A percentile compares a stretch with the other conserved stretches of the same genome.
phyloP scores from a whole-genome alignment of 1,140 invertebrate species.

The Atopsyche davidsoni region DNA sequence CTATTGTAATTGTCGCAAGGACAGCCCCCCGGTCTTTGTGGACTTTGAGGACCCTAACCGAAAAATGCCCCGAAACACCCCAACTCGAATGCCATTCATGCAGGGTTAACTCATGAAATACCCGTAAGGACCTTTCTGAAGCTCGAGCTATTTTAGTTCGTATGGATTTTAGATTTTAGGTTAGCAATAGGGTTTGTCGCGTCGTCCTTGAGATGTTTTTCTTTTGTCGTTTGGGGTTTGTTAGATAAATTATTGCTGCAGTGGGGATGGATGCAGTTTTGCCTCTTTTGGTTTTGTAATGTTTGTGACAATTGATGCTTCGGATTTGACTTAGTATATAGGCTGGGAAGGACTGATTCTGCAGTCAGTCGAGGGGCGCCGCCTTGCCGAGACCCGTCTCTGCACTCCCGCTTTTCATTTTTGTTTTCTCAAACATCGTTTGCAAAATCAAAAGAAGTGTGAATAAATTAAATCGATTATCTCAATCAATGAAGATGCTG shows the following conservation, averaged over 20 bases:
- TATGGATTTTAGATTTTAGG: too few species aligned
- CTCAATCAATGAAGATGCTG: conserved; percentile 13
- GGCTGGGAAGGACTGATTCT: conserved; percentile 17
- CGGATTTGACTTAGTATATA: conserved; percentile 23
- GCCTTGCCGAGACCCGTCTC: conserved; percentile 11
- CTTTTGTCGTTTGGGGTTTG: too few species aligned
- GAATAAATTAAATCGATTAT: background rate
- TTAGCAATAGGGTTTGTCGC: too few species aligned
- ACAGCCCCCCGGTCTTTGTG: conserved; percentile 24
- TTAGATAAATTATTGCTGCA: conserved; percentile 12
- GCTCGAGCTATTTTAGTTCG: too few species aligned
- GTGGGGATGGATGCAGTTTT: conserved; percentile 21
- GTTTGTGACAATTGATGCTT: conserved; percentile 16
- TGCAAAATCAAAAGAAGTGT: background rate
- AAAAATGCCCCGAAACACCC: conserved; percentile 26
- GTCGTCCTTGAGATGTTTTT: too few species aligned
- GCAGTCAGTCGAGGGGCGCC: conserved; percentile 19
- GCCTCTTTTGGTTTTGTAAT: conserved; percentile 24
- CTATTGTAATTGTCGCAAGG: conserved; percentile 27
- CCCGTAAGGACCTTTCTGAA: too few species aligned
- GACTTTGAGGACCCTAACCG: conserved; percentile 17
- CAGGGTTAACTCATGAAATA: background rate
- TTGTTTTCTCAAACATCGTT: background rate
- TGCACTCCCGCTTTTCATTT: conserved; percentile 6
- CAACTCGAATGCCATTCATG: conserved; percentile 25